These are phyloP conservation scores for Creontiades dilutus DNA, from an alignment of 2,888 invertebrate genomes.

Conservation along the genomic window DNA sequence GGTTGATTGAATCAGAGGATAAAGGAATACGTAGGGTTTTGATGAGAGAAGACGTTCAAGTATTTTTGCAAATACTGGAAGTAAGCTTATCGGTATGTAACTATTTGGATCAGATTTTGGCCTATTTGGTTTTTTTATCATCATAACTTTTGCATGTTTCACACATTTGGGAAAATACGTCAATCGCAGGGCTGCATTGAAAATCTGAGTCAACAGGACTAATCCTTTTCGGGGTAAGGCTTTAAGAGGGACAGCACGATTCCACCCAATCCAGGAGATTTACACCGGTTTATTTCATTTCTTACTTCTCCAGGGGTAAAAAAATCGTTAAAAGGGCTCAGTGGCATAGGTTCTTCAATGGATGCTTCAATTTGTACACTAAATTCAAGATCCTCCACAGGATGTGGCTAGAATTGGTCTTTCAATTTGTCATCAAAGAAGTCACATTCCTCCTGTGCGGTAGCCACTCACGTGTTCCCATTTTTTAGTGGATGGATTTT, in stretches of 20 bases:
- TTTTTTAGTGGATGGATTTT: background rate
- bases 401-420: background rate
- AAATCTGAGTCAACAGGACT: background rate
- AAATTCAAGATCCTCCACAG: background rate
- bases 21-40: too few relatives aligned
- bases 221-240: background rate
- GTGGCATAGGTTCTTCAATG: background rate
- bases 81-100: background rate
- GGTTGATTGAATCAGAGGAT: too few relatives aligned
- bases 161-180: background rate
- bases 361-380: background rate
- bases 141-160: slow-evolving; percentile 36
- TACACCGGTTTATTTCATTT: background rate
- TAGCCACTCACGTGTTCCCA: too few relatives aligned
- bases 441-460: slow-evolving; percentile 1
- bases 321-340: background rate
- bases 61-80: background rate
- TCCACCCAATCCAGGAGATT: slow-evolving; percentile 26
- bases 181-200: background rate
- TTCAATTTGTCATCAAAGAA: background rate
- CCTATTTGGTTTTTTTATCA: slow-evolving; percentile 24
- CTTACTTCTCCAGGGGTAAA: slow-evolving; percentile 18
- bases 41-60: slow-evolving; percentile 26
- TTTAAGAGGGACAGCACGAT: background rate
- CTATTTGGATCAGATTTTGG: background rate